Percentiles rank a stretch among this genome's conserved stretches.
Conservation (phyloP, 2,888 invertebrate genomes). For the Chrysolina oricalcia region DNA sequence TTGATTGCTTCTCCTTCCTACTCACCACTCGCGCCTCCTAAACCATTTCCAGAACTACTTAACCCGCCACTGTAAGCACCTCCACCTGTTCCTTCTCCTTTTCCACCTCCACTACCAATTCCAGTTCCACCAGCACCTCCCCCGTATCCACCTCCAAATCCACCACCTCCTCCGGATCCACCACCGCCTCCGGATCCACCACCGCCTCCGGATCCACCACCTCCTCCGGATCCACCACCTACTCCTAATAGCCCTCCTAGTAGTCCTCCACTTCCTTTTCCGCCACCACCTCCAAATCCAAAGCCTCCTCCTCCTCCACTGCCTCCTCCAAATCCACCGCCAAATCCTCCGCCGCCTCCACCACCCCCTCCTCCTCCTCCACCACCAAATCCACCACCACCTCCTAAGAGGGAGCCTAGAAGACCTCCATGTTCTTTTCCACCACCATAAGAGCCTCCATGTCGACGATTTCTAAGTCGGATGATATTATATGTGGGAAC, state of each 20-base stretch:
- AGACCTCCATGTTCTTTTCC: slow-evolving; percentile 23
- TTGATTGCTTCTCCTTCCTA: not conserved
- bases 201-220: slow-evolving; percentile 44
- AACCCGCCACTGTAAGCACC: too few relatives aligned
- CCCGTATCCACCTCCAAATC: slow-evolving; percentile 23
- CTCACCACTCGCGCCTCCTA: slow-evolving; percentile 19
- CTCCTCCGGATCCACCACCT: slow-evolving; percentile 26
- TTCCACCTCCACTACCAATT: slow-evolving; percentile 24
- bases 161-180: slow-evolving; percentile 38
- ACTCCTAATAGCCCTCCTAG: slow-evolving; percentile 21
- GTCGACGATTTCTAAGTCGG: not conserved
- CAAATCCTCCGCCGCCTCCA: slow-evolving; percentile 37
- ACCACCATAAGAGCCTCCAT: not conserved
- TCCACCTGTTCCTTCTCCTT: not conserved
- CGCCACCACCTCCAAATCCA: slow-evolving; percentile 29
- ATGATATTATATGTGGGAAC: not conserved
- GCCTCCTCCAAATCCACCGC: slow-evolving; percentile 39
- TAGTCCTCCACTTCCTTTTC: slow-evolving; percentile 31
- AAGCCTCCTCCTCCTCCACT: slow-evolving; percentile 39
- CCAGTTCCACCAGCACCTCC: slow-evolving; percentile 10
- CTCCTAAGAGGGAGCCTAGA: slow-evolving; percentile 65
- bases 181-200: slow-evolving; percentile 36
- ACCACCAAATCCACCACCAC: slow-evolving; percentile 27
- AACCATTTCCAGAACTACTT: not conserved
- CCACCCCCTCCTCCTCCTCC: slow-evolving; percentile 34